A percentile compares a stretch with the other conserved stretches of the same genome.
Conservation (phyloP, 2,888 invertebrate species). For the Rhodophaea formosa region DNA sequence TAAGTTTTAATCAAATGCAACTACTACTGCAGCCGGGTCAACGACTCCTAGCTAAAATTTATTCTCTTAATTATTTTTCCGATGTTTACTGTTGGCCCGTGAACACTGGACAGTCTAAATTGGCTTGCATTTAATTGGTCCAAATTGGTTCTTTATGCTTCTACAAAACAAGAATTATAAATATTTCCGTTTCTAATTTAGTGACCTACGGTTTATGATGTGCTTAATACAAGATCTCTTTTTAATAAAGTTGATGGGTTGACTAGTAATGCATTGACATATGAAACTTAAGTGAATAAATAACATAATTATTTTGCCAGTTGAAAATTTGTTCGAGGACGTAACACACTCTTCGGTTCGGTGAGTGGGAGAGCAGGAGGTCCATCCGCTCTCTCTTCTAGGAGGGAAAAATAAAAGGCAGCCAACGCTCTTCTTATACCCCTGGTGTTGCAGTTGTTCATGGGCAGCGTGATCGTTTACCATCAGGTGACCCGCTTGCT, state of each 20-base stretch:
- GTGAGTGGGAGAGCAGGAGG: too few species aligned
- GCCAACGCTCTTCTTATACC: too few species aligned
- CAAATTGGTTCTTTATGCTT: slow-evolving; percentile 25
- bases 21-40: slow-evolving; percentile 4
- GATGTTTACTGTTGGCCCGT: neutral
- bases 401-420: too few species aligned
- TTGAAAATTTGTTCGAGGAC: too few species aligned
- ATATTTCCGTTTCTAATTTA: slow-evolving; percentile 17
- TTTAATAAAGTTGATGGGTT: neutral
- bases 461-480: too few species aligned
- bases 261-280: neutral
- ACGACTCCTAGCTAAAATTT: slow-evolving; percentile 3
- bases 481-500: too few species aligned
- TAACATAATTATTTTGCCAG: too few species aligned
- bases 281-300: too few species aligned
- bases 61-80: slow-evolving; percentile 7
- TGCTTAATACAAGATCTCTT: neutral
- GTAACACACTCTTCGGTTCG: too few species aligned
- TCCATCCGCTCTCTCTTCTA: too few species aligned
- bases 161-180: slow-evolving; percentile 18
- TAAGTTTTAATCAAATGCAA: neutral
- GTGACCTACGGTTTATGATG: neutral
- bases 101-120: slow-evolving; percentile 2
- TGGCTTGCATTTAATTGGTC: slow-evolving; percentile 24
- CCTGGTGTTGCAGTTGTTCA: too few species aligned